phyloP scores from a whole-genome alignment of 1,140 invertebrate genomes.

The Achatina immaculata region DNA sequence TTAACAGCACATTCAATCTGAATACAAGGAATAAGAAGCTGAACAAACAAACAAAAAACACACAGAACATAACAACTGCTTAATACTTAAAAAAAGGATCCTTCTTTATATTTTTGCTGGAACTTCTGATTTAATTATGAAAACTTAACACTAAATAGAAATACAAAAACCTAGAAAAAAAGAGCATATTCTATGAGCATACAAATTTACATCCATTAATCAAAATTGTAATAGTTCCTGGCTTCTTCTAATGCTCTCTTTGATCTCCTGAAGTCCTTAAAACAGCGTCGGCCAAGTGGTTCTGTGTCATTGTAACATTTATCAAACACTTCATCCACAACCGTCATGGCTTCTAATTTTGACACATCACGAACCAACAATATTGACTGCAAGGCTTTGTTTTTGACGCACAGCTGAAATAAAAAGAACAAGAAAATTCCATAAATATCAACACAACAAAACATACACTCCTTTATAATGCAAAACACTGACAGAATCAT shows the following conservation, averaged over 20 bases:
- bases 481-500: no score
- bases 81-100: no score
- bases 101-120: no score
- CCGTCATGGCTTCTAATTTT: constrained; percentile 79
- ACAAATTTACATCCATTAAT: constrained; percentile 13
- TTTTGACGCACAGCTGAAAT: constrained; percentile 89
- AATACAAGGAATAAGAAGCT: no score
- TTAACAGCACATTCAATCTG: no score
- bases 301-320: constrained; percentile 95
- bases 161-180: no score
- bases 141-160: no score
- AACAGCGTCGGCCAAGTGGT: constrained; percentile 82
- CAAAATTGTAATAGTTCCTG: constrained; percentile 49
- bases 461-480: no score
- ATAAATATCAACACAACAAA: background rate
- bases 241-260: constrained; percentile 55
- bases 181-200: no score
- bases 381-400: constrained; percentile 87
- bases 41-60: no score
- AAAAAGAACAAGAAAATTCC: constrained; percentile 31
- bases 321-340: constrained; percentile 89
- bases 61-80: no score
- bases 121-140: no score
- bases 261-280: constrained; percentile 50
- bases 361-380: constrained; percentile 84